Evolutionary conservation across 1,140 invertebrate species (phyloP).

Genomic region (Yoshiicerus persimilis): DNA sequence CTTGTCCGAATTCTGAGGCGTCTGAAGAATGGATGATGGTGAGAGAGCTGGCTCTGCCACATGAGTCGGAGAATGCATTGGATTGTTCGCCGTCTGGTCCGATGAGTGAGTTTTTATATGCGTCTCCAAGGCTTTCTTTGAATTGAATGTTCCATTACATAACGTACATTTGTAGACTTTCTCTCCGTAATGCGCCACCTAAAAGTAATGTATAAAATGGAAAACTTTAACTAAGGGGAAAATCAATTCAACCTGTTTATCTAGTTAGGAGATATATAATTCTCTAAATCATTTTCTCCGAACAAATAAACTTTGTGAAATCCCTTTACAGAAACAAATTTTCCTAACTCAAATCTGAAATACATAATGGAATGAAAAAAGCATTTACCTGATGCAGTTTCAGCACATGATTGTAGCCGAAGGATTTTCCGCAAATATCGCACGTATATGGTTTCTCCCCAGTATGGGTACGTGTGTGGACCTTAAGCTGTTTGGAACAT

Average conservation of each 20-base stretch:
- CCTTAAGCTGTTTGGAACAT: slow-evolving; percentile 86
- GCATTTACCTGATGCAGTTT: slow-evolving; percentile 66
- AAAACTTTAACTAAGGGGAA: neutral
- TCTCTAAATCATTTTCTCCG: too few species aligned
- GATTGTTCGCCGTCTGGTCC: slow-evolving; percentile 48
- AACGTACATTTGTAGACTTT: slow-evolving; percentile 90
- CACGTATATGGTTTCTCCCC: slow-evolving; percentile 75
- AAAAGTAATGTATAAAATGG: slow-evolving; percentile 50
- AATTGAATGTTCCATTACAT: slow-evolving; percentile 83
- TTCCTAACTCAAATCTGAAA: neutral
- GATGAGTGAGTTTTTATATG: slow-evolving; percentile 86
- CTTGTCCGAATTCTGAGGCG: slow-evolving; percentile 47
- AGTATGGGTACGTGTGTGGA: slow-evolving; percentile 81
- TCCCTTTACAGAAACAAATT: too few species aligned
- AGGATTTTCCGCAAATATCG: slow-evolving; percentile 77
- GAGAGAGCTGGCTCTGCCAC: slow-evolving; percentile 30
- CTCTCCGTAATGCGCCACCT: slow-evolving; percentile 86
- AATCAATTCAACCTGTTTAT: too few species aligned
- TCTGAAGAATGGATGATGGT: slow-evolving; percentile 33
- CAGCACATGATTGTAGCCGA: slow-evolving; percentile 84
- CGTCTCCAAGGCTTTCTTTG: slow-evolving; percentile 83
- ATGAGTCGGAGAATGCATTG: slow-evolving; percentile 17
- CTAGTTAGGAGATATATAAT: too few species aligned
- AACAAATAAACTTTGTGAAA: too few species aligned
- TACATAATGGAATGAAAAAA: neutral